Evolutionary conservation across 2,888 invertebrate genomes (phyloP), one percentile per base, ranked within the genome.

Genomic region (Fabriciana adippe): DNA sequence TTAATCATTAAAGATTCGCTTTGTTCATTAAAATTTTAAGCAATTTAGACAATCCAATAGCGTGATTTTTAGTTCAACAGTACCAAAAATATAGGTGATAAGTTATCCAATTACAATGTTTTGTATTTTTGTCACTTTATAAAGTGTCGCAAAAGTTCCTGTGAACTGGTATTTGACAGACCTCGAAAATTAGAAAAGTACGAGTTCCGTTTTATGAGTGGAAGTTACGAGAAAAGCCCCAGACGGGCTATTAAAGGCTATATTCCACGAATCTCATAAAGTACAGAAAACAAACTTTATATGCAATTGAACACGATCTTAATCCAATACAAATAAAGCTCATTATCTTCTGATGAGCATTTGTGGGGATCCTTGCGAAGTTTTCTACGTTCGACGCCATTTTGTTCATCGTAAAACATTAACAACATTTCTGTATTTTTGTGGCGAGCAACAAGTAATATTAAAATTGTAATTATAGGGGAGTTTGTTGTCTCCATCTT

Each of bases 321-420:
- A 83, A 75, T 62, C 13, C 69, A 18, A 73, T 61, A 35, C 59
- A 8, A 53, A 69, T 76, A 85, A 78, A 79, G 76, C 73, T 57
- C 72, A 80, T 77, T 81, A 79, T 84, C 62, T 75, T 60, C 67
- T 71, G 67, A 67, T 65, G 56, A 65, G 26, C 26, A 55, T 68
- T 73, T 59, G 45, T 69, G 64, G 65, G 70, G 76, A 78, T 75
- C 73, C 79, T 78, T 75, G 79, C 74, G 70, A 78, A 77, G 80
- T 81, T 82, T 84, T 79, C 80, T 76, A 77, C 79, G 73, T 74
- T 73, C 70, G 72, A 79, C 83, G 86, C 88, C 88, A 90, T 90
- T 91, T 89, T 85, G 88, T 86, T 83, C 80, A 78, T 84, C 90
- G 88, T 90, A 90, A 91, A 91, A 88, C 87, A 86, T 88, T 90